phyloP scores from a whole-genome alignment of 1,140 invertebrate species.

The Drosophila arawakana region DNA sequence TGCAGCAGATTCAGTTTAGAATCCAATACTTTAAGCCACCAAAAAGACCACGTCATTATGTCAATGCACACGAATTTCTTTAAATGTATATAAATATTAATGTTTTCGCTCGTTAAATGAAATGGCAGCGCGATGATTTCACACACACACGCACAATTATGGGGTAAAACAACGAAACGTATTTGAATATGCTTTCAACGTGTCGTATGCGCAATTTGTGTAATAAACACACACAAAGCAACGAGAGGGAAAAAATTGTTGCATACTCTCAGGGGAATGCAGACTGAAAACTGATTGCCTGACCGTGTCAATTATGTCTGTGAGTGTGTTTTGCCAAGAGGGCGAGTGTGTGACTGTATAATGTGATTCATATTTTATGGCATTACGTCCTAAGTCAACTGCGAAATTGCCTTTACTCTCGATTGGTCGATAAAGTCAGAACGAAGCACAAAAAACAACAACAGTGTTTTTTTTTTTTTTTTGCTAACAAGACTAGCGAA shows the following conservation, averaged over 20 bases:
- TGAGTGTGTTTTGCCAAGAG: conserved; percentile 6
- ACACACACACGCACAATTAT: conserved; percentile 3
- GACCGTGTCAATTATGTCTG: conserved; percentile 24
- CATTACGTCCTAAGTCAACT: conserved; percentile 77
- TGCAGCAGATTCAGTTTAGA: background rate
- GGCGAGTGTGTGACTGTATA: conserved; percentile 7
- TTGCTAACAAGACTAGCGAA: conserved; percentile 28
- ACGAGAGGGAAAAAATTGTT: conserved; percentile 8
- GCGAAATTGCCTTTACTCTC: conserved; percentile 59
- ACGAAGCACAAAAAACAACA: conserved; percentile 2
- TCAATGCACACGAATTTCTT: conserved; percentile 1
- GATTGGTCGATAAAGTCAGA: conserved; percentile 60
- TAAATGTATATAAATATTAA: conserved; percentile 55
- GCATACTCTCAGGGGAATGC: conserved; percentile 2
- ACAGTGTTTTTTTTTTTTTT: background rate
- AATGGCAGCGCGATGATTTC: conserved; percentile 37
- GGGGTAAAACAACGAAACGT: conserved; percentile 1
- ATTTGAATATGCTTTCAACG: conserved; percentile 35
- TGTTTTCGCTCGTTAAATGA: conserved; percentile 51
- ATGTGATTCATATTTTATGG: conserved; percentile 66
- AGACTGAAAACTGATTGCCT: conserved; percentile 10
- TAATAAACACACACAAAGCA: background rate
- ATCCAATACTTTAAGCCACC: background rate
- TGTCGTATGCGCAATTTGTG: conserved; percentile 55
- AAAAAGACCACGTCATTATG: background rate